Evolutionary conservation across 2,113 vertebrate species (phyloP).

Genomic region (Rhadina sibilatrix): DNA sequence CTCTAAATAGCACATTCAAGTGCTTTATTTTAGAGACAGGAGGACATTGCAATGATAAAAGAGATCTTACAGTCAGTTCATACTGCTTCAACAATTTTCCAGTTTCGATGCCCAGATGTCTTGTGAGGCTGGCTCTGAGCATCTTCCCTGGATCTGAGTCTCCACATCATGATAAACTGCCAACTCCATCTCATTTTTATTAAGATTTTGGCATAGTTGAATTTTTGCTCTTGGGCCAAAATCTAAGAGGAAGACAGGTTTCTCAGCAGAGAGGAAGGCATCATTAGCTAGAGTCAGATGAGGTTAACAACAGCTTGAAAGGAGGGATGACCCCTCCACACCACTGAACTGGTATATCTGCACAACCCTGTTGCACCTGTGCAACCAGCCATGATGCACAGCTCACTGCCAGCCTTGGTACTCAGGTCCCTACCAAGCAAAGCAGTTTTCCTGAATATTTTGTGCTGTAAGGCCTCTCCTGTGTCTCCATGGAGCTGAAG

Average conservation of each 20-base stretch:
- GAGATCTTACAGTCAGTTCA: not conserved
- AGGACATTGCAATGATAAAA: not conserved
- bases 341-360: not conserved
- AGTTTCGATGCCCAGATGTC: not conserved
- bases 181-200: not conserved
- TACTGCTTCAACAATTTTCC: not conserved
- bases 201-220: not conserved
- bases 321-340: not conserved
- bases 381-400: not conserved
- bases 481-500: not conserved
- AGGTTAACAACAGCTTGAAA: not conserved
- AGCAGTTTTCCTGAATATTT: not conserved
- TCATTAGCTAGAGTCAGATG: not conserved
- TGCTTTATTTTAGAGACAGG: not conserved
- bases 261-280: not conserved
- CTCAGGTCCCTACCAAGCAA: not conserved
- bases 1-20: not conserved
- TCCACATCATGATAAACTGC: not conserved
- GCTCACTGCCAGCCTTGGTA: not conserved
- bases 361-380: not conserved
- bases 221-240: not conserved
- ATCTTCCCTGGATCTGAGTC: not conserved
- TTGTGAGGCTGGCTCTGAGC: not conserved
- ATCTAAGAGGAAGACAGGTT: not conserved
- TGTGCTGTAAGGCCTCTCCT: not conserved